phyloP scores from a whole-genome alignment of 2,113 vertebrate genomes.

The Loxodonta africana region DNA sequence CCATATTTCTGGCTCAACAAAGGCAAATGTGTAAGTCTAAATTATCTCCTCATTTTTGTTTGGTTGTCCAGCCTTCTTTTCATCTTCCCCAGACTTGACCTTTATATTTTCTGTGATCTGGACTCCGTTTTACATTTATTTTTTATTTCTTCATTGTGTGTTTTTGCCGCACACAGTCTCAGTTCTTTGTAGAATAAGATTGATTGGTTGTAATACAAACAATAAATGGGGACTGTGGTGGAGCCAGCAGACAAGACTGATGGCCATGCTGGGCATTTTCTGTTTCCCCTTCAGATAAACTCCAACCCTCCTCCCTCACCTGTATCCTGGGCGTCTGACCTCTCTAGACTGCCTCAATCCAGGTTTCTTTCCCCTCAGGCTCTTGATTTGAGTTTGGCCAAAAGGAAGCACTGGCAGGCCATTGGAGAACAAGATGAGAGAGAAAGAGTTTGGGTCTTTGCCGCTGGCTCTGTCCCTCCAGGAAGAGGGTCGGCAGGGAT shows the following conservation, averaged over 20 bases:
- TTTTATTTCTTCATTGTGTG: background rate
- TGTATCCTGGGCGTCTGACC: too few relatives aligned
- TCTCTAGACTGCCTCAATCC: background rate
- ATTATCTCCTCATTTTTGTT: conserved; percentile 10
- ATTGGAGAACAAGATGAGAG: background rate
- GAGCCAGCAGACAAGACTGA: background rate
- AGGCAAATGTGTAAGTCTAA: background rate
- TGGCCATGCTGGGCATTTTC: background rate
- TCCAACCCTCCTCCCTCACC: background rate
- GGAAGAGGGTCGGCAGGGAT: background rate
- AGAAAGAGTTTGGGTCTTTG: background rate
- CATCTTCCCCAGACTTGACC: background rate
- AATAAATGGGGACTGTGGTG: background rate
- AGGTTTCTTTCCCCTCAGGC: background rate
- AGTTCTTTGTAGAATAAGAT: background rate
- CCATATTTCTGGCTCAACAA: background rate
- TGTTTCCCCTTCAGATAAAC: background rate
- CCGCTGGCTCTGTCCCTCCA: background rate
- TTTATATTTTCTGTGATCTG: conserved; percentile 43
- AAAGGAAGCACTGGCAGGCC: background rate
- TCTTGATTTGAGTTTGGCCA: background rate
- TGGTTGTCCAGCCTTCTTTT: conserved; percentile 18
- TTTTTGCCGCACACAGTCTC: background rate
- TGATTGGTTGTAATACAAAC: background rate
- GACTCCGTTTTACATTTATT: conserved; percentile 17